These are phyloP conservation scores for Drosophila mayri DNA, from an alignment of 1,140 invertebrate genomes.

Conservation along the genomic window DNA sequence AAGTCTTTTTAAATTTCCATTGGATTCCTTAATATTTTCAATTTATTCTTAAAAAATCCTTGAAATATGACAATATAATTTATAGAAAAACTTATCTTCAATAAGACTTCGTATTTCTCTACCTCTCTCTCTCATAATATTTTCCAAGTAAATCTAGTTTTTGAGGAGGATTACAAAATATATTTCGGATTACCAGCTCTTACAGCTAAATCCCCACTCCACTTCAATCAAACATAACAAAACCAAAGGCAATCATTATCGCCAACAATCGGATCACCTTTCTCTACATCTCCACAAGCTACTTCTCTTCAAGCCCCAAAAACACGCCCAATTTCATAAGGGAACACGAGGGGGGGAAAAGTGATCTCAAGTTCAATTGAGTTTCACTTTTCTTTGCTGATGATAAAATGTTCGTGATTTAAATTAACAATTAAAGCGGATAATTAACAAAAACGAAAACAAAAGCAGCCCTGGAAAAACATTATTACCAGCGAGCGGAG, in stretches of 20 bases:
- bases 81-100: background rate
- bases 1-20: background rate
- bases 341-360: constrained; percentile 26
- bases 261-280: constrained; percentile 56
- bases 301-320: background rate
- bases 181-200: background rate
- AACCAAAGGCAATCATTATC: constrained; percentile 30
- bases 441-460: constrained; percentile 78
- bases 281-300: constrained; percentile 37
- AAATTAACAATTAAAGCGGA: constrained; percentile 77
- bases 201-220: background rate
- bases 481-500: constrained; percentile 52
- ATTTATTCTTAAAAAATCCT: background rate
- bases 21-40: too few species aligned
- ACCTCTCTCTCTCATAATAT: background rate
- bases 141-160: too few species aligned
- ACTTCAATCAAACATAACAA: constrained; percentile 19
- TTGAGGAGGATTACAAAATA: background rate
- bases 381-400: constrained; percentile 67
- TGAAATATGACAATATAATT: background rate
- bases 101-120: too few species aligned
- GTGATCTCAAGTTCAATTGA: constrained; percentile 54
- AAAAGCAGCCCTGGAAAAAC: constrained; percentile 47
- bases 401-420: constrained; percentile 46
- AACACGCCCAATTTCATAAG: constrained; percentile 58